Evolutionary conservation across 2,888 invertebrate genomes (phyloP).

Genomic region (Balanococcus diminutus): DNA sequence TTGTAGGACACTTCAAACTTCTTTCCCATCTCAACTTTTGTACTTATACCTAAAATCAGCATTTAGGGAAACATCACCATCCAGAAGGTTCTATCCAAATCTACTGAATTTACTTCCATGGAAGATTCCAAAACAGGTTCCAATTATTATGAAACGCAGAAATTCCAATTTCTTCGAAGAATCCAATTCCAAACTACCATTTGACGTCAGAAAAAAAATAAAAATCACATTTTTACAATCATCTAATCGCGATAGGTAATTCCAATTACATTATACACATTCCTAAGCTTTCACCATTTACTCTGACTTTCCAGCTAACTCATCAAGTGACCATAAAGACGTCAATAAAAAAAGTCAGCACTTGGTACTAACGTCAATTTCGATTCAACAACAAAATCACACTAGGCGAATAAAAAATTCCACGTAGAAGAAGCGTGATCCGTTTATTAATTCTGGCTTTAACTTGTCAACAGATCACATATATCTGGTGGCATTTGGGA

Average conservation of each 20-base stretch:
- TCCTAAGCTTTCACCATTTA: background rate
- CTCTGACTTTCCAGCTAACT: background rate
- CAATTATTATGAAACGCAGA: background rate
- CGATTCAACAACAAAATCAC: constrained; percentile 12
- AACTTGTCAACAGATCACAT: background rate
- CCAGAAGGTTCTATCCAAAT: too few relatives aligned
- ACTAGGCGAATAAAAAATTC: constrained; percentile 5
- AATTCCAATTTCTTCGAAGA: background rate
- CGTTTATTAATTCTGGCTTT: background rate
- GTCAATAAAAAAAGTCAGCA: background rate
- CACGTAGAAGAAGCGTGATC: background rate
- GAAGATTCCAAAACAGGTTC: background rate
- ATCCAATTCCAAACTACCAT: background rate
- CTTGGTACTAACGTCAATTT: background rate
- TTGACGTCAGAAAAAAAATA: background rate
- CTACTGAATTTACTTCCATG: background rate
- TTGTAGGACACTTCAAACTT: too few relatives aligned
- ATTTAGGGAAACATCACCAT: too few relatives aligned
- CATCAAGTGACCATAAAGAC: background rate
- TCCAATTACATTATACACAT: background rate
- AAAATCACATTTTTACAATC: background rate
- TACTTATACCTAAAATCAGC: too few relatives aligned
- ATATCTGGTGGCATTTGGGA: background rate
- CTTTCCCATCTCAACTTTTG: too few relatives aligned
- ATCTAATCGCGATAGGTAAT: background rate